These are phyloP conservation scores for Austrolebias charrua DNA, from an alignment of 2,797 vertebrate species.

Conservation along the genomic window DNA sequence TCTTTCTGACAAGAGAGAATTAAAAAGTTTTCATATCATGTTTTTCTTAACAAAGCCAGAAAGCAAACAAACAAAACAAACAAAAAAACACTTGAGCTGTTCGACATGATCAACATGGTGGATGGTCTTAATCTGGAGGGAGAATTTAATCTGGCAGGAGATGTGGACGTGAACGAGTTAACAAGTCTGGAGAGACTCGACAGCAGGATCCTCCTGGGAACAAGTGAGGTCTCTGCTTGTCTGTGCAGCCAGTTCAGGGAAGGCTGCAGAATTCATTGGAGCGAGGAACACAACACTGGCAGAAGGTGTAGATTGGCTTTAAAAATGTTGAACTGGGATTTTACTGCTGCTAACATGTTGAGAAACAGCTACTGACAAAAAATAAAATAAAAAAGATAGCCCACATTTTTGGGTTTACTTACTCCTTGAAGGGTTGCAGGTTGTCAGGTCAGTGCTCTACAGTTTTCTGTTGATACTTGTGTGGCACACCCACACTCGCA, in stretches of 20 bases:
- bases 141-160: conserved; percentile 38
- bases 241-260: conserved; percentile 22
- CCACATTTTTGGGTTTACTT: background rate
- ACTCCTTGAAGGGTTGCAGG: background rate
- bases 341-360: background rate
- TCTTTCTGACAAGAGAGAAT: too few species aligned
- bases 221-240: conserved; percentile 18
- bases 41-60: background rate
- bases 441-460: background rate
- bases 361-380: background rate
- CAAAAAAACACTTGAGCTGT: conserved; percentile 11
- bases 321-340: background rate
- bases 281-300: background rate
- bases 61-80: background rate
- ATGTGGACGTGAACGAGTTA: conserved; percentile 41
- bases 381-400: background rate
- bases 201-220: conserved; percentile 27
- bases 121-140: conserved; percentile 37
- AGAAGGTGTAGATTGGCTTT: background rate
- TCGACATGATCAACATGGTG: conserved; percentile 18
- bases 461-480: too few species aligned
- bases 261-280: conserved; percentile 22
- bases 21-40: too few species aligned
- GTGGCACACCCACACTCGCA: too few species aligned
- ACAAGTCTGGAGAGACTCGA: conserved; percentile 46